Base-by-base conservation (phyloP, 2,113 vertebrate species). In the Gallinago undulata region DNA sequence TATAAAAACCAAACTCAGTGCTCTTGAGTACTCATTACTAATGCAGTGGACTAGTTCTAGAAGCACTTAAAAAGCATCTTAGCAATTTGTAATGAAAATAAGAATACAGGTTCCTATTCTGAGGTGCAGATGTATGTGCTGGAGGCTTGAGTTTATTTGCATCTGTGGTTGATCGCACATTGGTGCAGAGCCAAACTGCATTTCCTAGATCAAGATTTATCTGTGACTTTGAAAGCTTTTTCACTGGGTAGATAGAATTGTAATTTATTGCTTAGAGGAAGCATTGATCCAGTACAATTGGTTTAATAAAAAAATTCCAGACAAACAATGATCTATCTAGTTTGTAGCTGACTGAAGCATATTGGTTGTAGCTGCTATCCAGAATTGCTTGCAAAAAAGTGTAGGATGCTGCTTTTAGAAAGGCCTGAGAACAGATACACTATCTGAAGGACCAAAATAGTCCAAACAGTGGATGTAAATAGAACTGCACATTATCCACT, bases 281-380 rank as follows among this genome's bases (percentile, higher is more conserved):
- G 94, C 97, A 98, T 97, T 97, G 97, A 98, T 98, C 96, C 87
- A 87, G 63, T 89, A 94, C 96, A 97, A 97, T 75, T 95, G 92
- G 91, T 96, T 97, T 98, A 97, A 97, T 98, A 97, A 97, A 96
- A 97, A 95, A 97, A 97, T 94, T 55, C 23, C 91, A 94, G 90
- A 73, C 97, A 97, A 97, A 94, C 94, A 89, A 73, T 95, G 91
- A 97, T 97, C 93, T 97, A 93, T 97, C 92, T 96, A 79, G 90
- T 97, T 89, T 94, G 96, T 7, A 90, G 96, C 93, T 84, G 89
- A 90, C 88, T 96, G 95, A 90, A 96, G 94, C 92, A 56, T 75
- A 81, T 94, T 80, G 55, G 87, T 73, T 66, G 90, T 74, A 91
- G 30, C 59, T 83, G 43, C 88, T 90, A 55, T 70, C 92, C 84